Percentiles rank a stretch among this genome's conserved stretches.
Evolutionary conservation across 2,888 invertebrate genomes (phyloP).

Genomic region (Plagodis dolabraria): DNA sequence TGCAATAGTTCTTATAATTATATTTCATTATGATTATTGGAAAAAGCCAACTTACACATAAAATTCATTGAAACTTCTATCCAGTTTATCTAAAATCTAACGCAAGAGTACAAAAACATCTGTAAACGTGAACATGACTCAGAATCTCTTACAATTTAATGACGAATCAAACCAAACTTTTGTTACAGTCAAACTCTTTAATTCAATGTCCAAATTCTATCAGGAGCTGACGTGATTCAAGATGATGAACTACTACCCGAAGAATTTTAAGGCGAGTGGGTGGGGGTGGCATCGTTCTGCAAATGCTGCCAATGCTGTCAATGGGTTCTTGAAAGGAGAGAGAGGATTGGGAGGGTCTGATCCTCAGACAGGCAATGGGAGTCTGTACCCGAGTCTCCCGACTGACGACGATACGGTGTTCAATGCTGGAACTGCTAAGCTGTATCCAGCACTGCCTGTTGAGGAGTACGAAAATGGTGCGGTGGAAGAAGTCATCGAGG

Average conservation of each 20-base stretch:
- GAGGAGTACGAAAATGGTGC: conserved; percentile 78
- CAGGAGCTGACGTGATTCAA: conserved; percentile 40
- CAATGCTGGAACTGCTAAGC: conserved; percentile 54
- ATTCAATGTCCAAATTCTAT: conserved; percentile 40
- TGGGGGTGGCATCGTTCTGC: conserved; percentile 76
- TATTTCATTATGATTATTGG: too few species aligned
- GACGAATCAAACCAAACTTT: conserved; percentile 32
- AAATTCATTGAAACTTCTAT: too few species aligned
- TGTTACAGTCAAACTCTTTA: conserved; percentile 42
- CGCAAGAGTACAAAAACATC: background rate
- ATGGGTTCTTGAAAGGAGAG: conserved; percentile 68
- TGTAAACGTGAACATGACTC: background rate
- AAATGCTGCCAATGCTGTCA: conserved; percentile 64
- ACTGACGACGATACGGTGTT: conserved; percentile 68
- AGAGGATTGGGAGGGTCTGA: conserved; percentile 59
- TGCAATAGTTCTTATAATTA: too few species aligned
- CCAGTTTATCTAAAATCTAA: too few species aligned
- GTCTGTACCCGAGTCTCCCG: conserved; percentile 71
- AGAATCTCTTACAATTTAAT: conserved; percentile 15
- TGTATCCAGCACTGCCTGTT: conserved; percentile 74
- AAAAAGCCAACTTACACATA: too few species aligned
- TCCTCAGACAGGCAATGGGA: conserved; percentile 55
- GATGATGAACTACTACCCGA: conserved; percentile 68
- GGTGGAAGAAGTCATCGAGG: conserved; percentile 75
- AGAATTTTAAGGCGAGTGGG: conserved; percentile 77